Conservation (phyloP, 1,140 invertebrate genomes). For the Agrypnia vestita region DNA sequence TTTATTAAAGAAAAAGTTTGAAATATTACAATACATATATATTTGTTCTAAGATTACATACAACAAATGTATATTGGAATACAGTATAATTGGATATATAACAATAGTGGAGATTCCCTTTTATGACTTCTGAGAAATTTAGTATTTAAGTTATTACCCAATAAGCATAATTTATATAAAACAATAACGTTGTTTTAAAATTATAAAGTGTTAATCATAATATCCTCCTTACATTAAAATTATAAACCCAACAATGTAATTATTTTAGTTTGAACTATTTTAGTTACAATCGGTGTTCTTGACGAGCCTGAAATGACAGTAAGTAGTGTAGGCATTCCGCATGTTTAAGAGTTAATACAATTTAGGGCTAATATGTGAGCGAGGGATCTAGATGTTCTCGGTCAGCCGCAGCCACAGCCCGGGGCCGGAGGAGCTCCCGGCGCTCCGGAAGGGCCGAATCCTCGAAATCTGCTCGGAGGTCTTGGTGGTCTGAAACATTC, state of each 20-base stretch:
- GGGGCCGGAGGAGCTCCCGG: constrained; percentile 31
- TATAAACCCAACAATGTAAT: neutral
- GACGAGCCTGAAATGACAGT: no score
- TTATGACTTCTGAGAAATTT: neutral
- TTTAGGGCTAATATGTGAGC: no score
- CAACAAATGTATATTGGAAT: no score
- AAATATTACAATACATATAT: neutral
- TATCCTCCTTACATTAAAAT: neutral
- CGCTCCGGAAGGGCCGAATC: constrained; percentile 44
- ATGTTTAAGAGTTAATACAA: no score
- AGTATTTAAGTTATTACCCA: neutral
- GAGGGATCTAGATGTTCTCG: no score
- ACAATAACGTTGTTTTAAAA: no score
- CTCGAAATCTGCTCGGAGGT: constrained; percentile 42
- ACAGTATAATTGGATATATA: no score
- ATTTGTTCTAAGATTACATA: no score
- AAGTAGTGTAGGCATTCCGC: no score
- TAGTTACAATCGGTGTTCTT: no score
- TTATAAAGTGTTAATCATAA: no score
- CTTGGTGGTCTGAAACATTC: constrained; percentile 22
- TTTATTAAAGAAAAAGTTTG: constrained; percentile 12
- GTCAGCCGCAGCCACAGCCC: constrained; percentile 49
- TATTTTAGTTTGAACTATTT: neutral
- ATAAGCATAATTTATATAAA: constrained; percentile 6
- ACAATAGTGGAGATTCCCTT: neutral